Percentiles rank a stretch among this genome's conserved stretches.
These are phyloP conservation scores for Phrynocephalus forsythii DNA, from an alignment of 2,797 vertebrate species.

Conservation along the genomic window DNA sequence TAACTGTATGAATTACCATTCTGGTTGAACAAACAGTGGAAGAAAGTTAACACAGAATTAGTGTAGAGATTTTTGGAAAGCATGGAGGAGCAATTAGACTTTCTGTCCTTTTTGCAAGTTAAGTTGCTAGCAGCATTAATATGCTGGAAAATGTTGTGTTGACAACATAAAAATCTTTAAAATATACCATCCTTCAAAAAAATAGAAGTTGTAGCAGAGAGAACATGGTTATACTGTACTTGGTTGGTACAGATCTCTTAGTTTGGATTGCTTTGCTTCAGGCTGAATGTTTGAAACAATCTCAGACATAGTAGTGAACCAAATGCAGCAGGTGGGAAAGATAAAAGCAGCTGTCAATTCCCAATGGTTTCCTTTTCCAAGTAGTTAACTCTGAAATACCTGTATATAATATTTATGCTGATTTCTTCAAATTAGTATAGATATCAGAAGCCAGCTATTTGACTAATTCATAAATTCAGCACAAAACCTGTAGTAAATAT, in stretches of 20 bases:
- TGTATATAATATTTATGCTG: background rate
- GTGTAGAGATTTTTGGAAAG: background rate
- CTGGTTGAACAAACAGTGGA: background rate
- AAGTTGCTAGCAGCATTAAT: background rate
- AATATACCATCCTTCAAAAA: background rate
- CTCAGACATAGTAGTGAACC: background rate
- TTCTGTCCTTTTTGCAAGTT: background rate
- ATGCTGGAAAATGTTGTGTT: background rate
- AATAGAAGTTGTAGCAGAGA: background rate
- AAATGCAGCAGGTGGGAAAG: background rate
- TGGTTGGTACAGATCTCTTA: background rate
- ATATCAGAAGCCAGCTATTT: background rate
- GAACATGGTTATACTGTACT: background rate
- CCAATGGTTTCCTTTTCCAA: background rate
- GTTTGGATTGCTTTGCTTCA: constrained; percentile 36
- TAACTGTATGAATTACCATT: background rate
- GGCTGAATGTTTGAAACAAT: constrained; percentile 16
- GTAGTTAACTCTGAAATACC: background rate
- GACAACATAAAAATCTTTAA: background rate
- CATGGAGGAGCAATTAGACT: no score
- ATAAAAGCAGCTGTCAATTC: background rate
- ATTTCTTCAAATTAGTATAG: constrained; percentile 5
- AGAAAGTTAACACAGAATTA: background rate
- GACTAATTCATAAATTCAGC: background rate
- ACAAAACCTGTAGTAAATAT: background rate